Conservation (phyloP, 2,113 vertebrate species). For the Sprattus sprattus region DNA sequence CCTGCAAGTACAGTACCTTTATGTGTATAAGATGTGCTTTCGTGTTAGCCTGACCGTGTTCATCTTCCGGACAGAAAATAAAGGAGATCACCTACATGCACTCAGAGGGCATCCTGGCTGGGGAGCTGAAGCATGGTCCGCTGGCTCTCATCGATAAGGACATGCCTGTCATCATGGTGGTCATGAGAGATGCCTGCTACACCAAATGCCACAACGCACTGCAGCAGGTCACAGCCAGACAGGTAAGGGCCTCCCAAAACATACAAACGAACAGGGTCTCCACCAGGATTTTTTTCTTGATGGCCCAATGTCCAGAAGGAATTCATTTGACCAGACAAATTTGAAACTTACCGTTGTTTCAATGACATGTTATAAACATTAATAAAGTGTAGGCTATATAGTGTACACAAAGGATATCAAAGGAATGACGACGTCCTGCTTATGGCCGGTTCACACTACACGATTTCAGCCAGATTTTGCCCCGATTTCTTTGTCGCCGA, state of each 20-base stretch:
- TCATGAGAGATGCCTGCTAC: conserved; percentile 92
- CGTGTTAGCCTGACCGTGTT: background rate
- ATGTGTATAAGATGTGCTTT: background rate
- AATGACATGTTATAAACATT: too few species aligned
- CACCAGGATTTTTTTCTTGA: too few species aligned
- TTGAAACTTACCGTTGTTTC: too few species aligned
- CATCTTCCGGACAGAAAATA: conserved; percentile 80
- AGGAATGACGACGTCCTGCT: too few species aligned
- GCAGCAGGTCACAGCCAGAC: conserved; percentile 89
- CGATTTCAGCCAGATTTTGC: too few species aligned
- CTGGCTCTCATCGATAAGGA: conserved; percentile 89
- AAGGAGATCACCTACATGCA: conserved; percentile 99
- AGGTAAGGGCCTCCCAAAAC: conserved; percentile 66
- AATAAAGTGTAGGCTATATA: too few species aligned
- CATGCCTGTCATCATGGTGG: conserved; percentile 97
- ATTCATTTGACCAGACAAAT: too few species aligned
- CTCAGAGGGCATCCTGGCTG: conserved; percentile 93
- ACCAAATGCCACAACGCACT: conserved; percentile 93
- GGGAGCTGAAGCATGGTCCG: conserved; percentile 93
- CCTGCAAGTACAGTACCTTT: background rate
- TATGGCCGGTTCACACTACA: too few species aligned
- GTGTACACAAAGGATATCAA: too few species aligned
- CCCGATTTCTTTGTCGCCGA: too few species aligned
- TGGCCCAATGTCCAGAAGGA: too few species aligned
- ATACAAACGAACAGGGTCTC: too few species aligned